These are phyloP conservation scores for Venturia canescens DNA, from an alignment of 1,140 invertebrate genomes.

Conservation along the genomic window DNA sequence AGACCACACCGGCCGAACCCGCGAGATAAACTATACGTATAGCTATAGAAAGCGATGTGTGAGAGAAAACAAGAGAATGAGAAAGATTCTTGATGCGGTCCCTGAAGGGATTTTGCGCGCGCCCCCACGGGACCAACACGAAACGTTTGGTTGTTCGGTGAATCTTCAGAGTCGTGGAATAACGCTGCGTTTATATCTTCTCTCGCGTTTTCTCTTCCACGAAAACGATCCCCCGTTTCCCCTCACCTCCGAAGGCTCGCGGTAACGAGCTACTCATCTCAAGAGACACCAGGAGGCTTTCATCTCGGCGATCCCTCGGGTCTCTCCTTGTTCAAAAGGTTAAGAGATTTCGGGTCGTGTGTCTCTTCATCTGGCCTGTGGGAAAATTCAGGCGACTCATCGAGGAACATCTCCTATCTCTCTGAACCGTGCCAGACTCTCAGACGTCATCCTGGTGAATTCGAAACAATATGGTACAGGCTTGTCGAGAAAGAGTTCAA, in stretches of 20 bases:
- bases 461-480: background rate
- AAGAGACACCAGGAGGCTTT: background rate
- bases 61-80: background rate
- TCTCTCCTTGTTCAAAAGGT: background rate
- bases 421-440: background rate
- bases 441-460: background rate
- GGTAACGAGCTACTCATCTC: slow-evolving; percentile 21
- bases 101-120: slow-evolving; percentile 17
- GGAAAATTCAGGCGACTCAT: background rate
- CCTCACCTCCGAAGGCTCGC: background rate
- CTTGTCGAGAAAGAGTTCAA: background rate
- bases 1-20: slow-evolving; percentile 9
- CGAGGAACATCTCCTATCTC: background rate
- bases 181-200: background rate
- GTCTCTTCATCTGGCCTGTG: background rate
- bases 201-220: slow-evolving; percentile 15
- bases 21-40: slow-evolving; percentile 3
- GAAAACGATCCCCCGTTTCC: background rate
- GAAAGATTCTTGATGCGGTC: slow-evolving; percentile 13
- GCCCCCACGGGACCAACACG: slow-evolving; percentile 13
- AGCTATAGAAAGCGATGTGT: background rate
- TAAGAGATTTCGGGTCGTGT: slow-evolving; percentile 13
- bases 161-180: background rate
- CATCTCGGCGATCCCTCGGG: slow-evolving; percentile 9
- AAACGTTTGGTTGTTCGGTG: background rate